Base-by-base conservation (phyloP, 2,797 vertebrate genomes). In the Notolabrus celidotus region DNA sequence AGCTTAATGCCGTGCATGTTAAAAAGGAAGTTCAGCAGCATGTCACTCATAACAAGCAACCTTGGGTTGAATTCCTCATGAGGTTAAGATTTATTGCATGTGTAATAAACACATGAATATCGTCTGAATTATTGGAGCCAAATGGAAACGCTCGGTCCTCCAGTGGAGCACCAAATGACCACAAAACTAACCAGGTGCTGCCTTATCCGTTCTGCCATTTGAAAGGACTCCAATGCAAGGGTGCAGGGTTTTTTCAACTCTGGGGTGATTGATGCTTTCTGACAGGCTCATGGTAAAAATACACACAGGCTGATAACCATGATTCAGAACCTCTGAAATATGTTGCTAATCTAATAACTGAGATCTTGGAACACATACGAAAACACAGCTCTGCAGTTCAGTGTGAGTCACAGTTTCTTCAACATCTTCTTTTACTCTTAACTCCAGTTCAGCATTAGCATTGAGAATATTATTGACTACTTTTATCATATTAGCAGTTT, bases 151-250 rank as follows among this genome's bases (percentile, higher is more conserved):
- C 62, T 80, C 61, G 56, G 71, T 81, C 67, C 73, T 51, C 55
- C 43, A 19, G 14, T 78, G 63, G 57, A 52, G 51, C 45, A 56
- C 58, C 55, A 46, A 57, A 56, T 57, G 80, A 86, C 87, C 86
- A 70, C 80, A 85, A 80, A 76, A 77, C 31, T 55, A 72, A 86
- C 83, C 74, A 87, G 83, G 65, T 82, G 17, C 79, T 73, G 83
- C 79, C 77, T 84, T 74, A 80, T 86, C 67, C 80, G 22, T 80
- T 83, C 86, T 80, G 73, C 73, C 67, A 74, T 78, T 88, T 87
- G 84, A 90, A 89, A 79, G 72, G 47, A 84, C 62, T 76, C 68
- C 66, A 78, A 84, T 74, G 74, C 84, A 88, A 86, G 89, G n/a
- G 83, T 86, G 65, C 20, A 1, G 0, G 53, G 39, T 25, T 68